A percentile compares a stretch with the other conserved stretches of the same genome.
Evolutionary conservation across 1,140 invertebrate species (phyloP).

Genomic region (Drosophila bocki): DNA sequence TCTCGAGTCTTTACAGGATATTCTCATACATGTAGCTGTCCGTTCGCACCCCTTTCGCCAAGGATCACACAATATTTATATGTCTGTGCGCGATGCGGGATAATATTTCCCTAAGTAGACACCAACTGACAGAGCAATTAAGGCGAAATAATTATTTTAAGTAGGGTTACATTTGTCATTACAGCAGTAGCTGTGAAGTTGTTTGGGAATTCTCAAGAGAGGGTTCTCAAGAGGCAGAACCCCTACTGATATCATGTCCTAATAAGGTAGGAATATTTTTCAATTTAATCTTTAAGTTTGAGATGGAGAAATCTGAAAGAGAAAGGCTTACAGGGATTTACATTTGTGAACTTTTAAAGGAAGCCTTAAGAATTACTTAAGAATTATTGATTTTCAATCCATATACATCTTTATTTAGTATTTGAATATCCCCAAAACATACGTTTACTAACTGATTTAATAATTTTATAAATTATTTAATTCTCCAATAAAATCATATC

Average conservation of each 20-base stretch:
- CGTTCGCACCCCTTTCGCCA: conserved; percentile 42
- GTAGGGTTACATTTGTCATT: conserved; percentile 81
- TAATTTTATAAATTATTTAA: neutral
- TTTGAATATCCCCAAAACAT: no score
- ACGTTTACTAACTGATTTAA: no score
- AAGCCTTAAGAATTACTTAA: no score
- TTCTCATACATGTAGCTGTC: conserved; percentile 5
- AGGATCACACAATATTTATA: conserved; percentile 50
- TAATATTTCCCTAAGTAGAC: conserved; percentile 83
- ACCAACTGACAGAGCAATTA: conserved; percentile 83
- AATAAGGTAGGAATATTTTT: conserved; percentile 1
- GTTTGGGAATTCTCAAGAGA: conserved; percentile 21
- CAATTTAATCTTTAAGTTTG: neutral
- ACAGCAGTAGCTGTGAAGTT: conserved; percentile 26
- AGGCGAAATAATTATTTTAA: conserved; percentile 82
- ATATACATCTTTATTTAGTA: no score
- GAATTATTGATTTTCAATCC: no score
- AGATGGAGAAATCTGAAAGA: neutral
- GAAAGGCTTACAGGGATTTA: neutral
- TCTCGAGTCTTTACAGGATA: conserved; percentile 11
- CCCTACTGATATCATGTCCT: conserved; percentile 19
- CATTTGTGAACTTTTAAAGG: neutral
- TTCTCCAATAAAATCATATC: neutral
- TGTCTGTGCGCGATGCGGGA: conserved; percentile 65
- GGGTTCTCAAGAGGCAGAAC: conserved; percentile 37